Percentiles rank a stretch among this genome's conserved stretches.
Conservation (phyloP, 2,888 invertebrate species). For the Mechanitis messenoides region DNA sequence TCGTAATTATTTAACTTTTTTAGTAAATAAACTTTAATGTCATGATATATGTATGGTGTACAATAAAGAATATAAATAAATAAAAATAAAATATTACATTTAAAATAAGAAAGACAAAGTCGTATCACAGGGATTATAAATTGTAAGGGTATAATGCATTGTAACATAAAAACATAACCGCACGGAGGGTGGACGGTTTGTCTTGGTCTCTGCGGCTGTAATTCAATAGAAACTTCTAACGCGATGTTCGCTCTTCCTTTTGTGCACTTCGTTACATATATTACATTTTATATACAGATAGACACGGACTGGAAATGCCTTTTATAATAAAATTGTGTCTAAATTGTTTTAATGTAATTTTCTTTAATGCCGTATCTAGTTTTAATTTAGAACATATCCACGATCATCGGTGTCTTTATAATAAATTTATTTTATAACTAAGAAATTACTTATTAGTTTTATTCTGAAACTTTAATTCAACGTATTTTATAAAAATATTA, state of each 20-base stretch:
- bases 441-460: background rate
- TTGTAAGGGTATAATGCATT: too few species aligned
- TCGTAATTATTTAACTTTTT: too few species aligned
- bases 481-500: background rate
- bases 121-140: too few species aligned
- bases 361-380: too few species aligned
- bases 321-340: background rate
- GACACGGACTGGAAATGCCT: background rate
- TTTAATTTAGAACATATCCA: too few species aligned
- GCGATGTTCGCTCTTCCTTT: conserved; percentile 34
- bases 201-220: conserved; percentile 45
- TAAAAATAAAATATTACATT: too few species aligned
- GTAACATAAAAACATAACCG: conserved; percentile 19
- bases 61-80: too few species aligned
- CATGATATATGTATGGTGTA: too few species aligned
- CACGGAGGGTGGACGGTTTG: conserved; percentile 49
- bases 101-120: too few species aligned
- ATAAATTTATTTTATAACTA: conserved; percentile 1
- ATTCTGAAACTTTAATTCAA: background rate
- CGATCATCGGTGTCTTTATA: background rate
- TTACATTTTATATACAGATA: background rate
- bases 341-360: too few species aligned
- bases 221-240: conserved; percentile 53
- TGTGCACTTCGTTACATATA: conserved; percentile 27
- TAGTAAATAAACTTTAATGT: too few species aligned